phyloP scores from a whole-genome alignment of 2,113 vertebrate genomes.

The Dermatemys mawii region DNA sequence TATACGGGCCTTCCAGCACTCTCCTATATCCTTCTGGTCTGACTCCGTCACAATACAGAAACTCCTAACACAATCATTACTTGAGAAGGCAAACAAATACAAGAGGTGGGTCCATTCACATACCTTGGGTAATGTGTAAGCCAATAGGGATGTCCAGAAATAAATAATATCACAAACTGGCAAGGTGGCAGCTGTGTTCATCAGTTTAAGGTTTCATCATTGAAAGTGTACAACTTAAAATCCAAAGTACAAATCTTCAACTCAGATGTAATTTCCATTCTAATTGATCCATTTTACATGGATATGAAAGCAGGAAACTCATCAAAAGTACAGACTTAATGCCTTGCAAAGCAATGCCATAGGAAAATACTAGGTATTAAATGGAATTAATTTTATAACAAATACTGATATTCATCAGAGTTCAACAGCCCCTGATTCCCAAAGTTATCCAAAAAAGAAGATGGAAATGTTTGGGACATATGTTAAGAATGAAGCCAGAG shows the following conservation, averaged over 20 bases:
- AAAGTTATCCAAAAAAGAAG: slow-evolving; percentile 33
- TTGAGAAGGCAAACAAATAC: neutral
- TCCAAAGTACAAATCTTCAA: neutral
- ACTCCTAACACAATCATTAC: neutral
- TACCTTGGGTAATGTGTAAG: neutral
- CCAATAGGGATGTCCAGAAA: neutral
- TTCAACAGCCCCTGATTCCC: slow-evolving; percentile 31
- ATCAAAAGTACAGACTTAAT: neutral
- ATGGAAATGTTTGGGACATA: slow-evolving; percentile 13
- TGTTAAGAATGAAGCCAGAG: slow-evolving; percentile 11
- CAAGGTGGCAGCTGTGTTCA: slow-evolving; percentile 1
- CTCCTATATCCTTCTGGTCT: no score
- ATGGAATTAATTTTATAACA: neutral
- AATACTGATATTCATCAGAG: slow-evolving; percentile 20
- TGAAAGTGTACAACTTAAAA: neutral
- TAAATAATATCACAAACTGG: neutral
- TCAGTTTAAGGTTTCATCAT: slow-evolving; percentile 5
- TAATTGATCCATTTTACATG: no score
- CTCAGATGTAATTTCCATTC: neutral
- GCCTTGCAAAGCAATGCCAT: neutral
- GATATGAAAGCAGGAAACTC: neutral
- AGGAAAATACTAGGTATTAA: neutral
- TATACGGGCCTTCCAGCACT: no score
- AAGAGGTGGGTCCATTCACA: neutral
- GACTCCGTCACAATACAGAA: no score